Base-by-base conservation (phyloP, 2,797 vertebrate species). In the Phrynocephalus guinanensis region DNA sequence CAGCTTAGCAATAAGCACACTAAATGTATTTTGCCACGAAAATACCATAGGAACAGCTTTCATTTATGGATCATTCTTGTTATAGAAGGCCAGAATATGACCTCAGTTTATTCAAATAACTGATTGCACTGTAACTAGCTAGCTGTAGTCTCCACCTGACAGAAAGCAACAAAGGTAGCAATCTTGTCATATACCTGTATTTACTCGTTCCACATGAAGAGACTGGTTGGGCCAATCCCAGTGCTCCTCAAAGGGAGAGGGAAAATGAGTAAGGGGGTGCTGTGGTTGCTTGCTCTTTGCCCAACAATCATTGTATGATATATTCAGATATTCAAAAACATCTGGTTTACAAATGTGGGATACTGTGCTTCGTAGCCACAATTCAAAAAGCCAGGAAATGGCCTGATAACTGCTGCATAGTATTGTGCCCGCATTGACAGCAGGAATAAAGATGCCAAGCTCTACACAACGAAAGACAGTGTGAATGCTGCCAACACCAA, bases 51-150 rank as follows among this genome's bases (percentile, higher is more conserved):
- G 66, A 56, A n/a, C 33, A 75, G 10, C 24, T 33, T 10, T 66
- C 33, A 50, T 84, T 83, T 0, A 0, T 38, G 48, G 90, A 79
- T 6, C n/a, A 48, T 77, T 71, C 82, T 3, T 26, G 79, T 15
- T 3, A 0, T 7, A 15, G 44, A 82, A 18, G 50, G 56, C 86
- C 56, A 91, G 26, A 85, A 0, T 77, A 75, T 5, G 50, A 87
- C 79, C 6, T 0, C 63, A 20, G 16, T 48, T 89, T 63, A 16
- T 6, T 71, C 60, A 70, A 67, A 86, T 8, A 2, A 2, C 44
- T 10, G 66, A 48, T 81, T 88, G 44, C 70, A 80, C n/a, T 22
- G 24, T 77, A 88, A 79, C 11, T 87, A 4, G 13, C 60, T 63
- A 76, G n/a, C 44, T 0, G 1, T 72, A 77, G 52, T 48, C 10